phyloP scores from a whole-genome alignment of 2,797 vertebrate species.

The Anguilla anguilla region DNA sequence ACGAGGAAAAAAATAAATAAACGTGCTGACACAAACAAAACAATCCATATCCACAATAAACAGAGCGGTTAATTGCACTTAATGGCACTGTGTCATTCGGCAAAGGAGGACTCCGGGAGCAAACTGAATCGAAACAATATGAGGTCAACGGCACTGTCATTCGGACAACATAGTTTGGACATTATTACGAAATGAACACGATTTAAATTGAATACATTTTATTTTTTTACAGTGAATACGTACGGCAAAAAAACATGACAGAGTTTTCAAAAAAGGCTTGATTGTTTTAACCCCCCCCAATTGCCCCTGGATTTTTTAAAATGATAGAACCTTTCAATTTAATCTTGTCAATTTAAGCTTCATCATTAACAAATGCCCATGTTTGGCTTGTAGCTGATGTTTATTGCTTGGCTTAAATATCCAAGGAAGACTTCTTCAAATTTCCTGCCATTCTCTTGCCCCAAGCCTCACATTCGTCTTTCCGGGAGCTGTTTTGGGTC shows the following conservation, averaged over 20 bases:
- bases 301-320: not conserved
- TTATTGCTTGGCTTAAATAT: not conserved
- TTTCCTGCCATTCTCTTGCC: conserved; percentile 43
- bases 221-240: not conserved
- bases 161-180: conserved; percentile 43
- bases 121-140: conserved; percentile 66
- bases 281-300: not conserved
- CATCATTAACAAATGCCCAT: not conserved
- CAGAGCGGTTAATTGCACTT: conserved; percentile 78
- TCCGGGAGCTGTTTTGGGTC: conserved; percentile 58
- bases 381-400: not conserved
- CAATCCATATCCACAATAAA: conserved; percentile 66
- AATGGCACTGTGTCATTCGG: conserved; percentile 61
- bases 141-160: conserved; percentile 67
- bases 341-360: not conserved
- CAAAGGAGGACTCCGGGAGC: conserved; percentile 52
- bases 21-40: conserved; percentile 61
- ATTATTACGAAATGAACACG: conserved; percentile 42
- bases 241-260: conserved; percentile 18
- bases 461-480: conserved; percentile 39
- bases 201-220: conserved; percentile 8
- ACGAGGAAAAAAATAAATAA: conserved; percentile 31
- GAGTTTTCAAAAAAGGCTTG: conserved; percentile 7
- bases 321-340: not conserved
- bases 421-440: conserved; percentile 25